These are phyloP conservation scores for Apocrypta bakeri DNA, from an alignment of 1,140 invertebrate genomes.

Conservation along the genomic window DNA sequence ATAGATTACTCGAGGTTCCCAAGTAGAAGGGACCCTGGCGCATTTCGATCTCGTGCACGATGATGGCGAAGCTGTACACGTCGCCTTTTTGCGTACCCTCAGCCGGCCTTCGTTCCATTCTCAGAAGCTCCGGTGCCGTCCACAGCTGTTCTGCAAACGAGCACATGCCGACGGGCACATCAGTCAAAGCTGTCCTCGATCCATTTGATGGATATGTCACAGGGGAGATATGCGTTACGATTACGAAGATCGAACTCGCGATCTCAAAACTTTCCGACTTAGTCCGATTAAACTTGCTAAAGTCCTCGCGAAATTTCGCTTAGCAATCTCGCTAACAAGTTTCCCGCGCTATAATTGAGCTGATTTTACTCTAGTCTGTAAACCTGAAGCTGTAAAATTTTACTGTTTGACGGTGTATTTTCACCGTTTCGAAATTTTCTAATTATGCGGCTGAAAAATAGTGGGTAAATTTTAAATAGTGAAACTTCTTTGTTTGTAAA, in stretches of 20 bases:
- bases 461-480: too few species aligned
- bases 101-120: slow-evolving; percentile 79
- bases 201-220: not conserved
- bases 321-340: not conserved
- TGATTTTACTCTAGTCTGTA: not conserved
- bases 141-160: slow-evolving; percentile 84
- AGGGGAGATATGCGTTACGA: not conserved
- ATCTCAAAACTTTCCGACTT: not conserved
- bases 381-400: too few species aligned
- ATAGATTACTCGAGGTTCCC: slow-evolving; percentile 77
- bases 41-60: slow-evolving; percentile 93
- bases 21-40: slow-evolving; percentile 92
- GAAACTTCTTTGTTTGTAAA: too few species aligned
- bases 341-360: not conserved
- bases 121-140: slow-evolving; percentile 94
- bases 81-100: slow-evolving; percentile 93
- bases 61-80: slow-evolving; percentile 96
- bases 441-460: too few species aligned
- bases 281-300: not conserved
- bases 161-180: not conserved
- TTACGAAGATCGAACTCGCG: not conserved
- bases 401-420: too few species aligned
- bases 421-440: too few species aligned
- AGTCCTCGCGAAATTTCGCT: not conserved
- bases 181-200: not conserved